A percentile compares a stretch with the other conserved stretches of the same genome.
phyloP scores from a whole-genome alignment of 2,797 vertebrate species.

The Halcyon chelicuti region DNA sequence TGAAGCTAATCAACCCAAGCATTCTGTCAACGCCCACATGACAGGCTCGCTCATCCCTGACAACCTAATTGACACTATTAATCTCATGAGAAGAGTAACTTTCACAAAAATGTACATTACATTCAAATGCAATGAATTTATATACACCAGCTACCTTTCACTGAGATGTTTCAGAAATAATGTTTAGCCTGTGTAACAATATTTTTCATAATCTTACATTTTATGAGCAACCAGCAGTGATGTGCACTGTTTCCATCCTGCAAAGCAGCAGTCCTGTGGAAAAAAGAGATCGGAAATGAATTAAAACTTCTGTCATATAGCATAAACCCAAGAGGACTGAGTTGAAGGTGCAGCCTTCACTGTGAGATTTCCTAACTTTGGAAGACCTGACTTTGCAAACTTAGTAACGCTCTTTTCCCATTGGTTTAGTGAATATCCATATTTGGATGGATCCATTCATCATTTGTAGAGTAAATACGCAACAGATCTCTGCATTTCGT shows the following conservation, averaged over 20 bases:
- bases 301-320: neutral
- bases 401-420: neutral
- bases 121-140: slow-evolving; percentile 34
- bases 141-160: neutral
- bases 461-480: neutral
- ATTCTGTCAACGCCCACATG: slow-evolving; percentile 59
- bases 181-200: neutral
- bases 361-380: neutral
- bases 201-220: neutral
- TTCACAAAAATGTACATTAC: slow-evolving; percentile 15
- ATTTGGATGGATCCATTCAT: neutral
- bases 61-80: slow-evolving; percentile 47
- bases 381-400: neutral
- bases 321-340: neutral
- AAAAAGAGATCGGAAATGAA: neutral
- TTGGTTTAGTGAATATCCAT: neutral
- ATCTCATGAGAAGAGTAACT: slow-evolving; percentile 35
- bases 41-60: slow-evolving; percentile 36
- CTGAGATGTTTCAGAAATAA: neutral
- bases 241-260: neutral
- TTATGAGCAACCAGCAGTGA: neutral
- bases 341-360: neutral
- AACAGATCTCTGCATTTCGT: neutral
- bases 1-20: slow-evolving; percentile 56
- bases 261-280: neutral